A percentile compares a stretch with the other conserved stretches of the same genome.
phyloP scores from a whole-genome alignment of 1,140 invertebrate species.

The Aricia agestis region DNA sequence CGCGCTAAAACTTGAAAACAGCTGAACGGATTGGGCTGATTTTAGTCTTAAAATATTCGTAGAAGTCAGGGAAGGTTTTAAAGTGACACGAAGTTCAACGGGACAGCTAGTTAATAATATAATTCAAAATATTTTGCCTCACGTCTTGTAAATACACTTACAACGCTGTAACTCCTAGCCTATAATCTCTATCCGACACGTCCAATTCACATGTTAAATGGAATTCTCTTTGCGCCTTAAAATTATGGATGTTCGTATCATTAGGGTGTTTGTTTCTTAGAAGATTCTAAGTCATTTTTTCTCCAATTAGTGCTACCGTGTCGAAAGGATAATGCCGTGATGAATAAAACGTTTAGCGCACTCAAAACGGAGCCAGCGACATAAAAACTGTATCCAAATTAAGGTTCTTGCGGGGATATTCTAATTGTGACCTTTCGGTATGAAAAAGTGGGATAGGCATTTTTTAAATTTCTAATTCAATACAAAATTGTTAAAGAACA shows the following conservation, averaged over 20 bases:
- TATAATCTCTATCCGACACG: constrained; percentile 55
- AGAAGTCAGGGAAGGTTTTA: no score
- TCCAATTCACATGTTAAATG: constrained; percentile 75
- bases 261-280: constrained; percentile 73
- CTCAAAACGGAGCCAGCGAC: constrained; percentile 59
- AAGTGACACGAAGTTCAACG: no score
- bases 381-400: constrained; percentile 27
- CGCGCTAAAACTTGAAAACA: no score
- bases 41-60: no score
- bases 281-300: constrained; percentile 64
- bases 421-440: background rate
- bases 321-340: constrained; percentile 74
- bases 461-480: no score
- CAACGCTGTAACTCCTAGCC: constrained; percentile 23
- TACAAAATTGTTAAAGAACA: no score
- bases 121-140: no score
- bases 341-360: constrained; percentile 66
- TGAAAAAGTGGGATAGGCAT: background rate
- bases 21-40: no score
- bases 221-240: constrained; percentile 67
- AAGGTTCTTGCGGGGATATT: background rate
- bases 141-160: no score
- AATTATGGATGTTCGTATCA: constrained; percentile 65
- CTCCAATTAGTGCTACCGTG: constrained; percentile 76
- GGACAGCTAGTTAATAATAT: no score